Conservation (phyloP, 2,888 invertebrate species). For the Lamellibrachia satsuma region DNA sequence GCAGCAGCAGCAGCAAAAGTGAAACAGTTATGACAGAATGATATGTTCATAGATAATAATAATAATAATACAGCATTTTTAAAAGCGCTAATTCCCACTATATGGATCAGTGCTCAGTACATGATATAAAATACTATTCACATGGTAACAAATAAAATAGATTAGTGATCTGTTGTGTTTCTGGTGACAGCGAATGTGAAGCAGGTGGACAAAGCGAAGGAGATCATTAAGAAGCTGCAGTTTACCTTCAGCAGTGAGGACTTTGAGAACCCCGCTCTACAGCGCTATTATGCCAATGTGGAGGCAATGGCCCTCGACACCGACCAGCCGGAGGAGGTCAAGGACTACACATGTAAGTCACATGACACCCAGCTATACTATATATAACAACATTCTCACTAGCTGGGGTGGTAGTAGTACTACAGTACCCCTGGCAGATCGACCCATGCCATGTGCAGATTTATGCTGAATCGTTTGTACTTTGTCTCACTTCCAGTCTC, state of each 20-base stretch:
- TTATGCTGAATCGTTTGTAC: too few species aligned
- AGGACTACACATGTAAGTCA: slow-evolving; percentile 64
- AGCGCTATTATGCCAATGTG: slow-evolving; percentile 74
- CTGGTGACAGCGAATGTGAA: slow-evolving; percentile 65
- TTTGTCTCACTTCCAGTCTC: too few species aligned
- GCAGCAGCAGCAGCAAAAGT: neutral
- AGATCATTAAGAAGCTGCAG: slow-evolving; percentile 71
- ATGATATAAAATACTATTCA: too few species aligned
- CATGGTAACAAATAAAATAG: neutral
- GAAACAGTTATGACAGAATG: neutral
- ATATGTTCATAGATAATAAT: neutral
- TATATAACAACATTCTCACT: too few species aligned
- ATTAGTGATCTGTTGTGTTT: neutral
- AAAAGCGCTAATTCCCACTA: too few species aligned
- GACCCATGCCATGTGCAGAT: too few species aligned
- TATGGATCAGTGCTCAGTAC: too few species aligned
- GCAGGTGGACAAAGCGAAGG: slow-evolving; percentile 72
- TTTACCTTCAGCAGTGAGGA: slow-evolving; percentile 73
- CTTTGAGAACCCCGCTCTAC: slow-evolving; percentile 76
- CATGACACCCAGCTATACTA: neutral
- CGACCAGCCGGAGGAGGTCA: slow-evolving; percentile 69
- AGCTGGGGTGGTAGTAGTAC: too few species aligned
- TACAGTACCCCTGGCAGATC: too few species aligned
- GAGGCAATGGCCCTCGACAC: slow-evolving; percentile 76
- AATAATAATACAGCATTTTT: too few species aligned